A percentile compares a stretch with the other conserved stretches of the same genome.
Evolutionary conservation across 2,797 vertebrate genomes (phyloP).

Genomic region (Peromyscus melanophrys): DNA sequence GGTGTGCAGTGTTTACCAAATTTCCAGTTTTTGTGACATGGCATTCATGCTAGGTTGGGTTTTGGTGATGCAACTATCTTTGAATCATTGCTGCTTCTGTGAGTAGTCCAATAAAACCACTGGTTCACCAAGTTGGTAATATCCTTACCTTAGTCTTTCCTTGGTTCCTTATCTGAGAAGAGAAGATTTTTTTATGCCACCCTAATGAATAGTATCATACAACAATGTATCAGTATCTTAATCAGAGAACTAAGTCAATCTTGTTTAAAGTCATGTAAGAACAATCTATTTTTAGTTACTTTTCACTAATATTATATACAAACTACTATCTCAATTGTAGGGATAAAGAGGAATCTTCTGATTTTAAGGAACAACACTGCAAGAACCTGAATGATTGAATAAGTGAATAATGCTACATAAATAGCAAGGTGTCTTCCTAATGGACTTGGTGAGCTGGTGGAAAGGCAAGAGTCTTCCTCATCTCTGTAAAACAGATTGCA

Average conservation of each 20-base stretch:
- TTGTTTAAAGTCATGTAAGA: constrained; percentile 3
- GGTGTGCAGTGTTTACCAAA: not conserved
- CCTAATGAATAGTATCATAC: too few species aligned
- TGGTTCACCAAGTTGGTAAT: not conserved
- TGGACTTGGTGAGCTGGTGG: not conserved
- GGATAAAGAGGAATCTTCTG: not conserved
- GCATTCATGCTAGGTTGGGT: not conserved
- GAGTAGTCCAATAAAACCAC: not conserved
- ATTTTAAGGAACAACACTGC: not conserved
- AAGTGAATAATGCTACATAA: not conserved
- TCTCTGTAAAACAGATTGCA: not conserved
- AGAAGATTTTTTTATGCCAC: not conserved
- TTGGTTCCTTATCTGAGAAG: not conserved
- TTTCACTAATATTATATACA: constrained; percentile 1
- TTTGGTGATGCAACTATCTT: not conserved
- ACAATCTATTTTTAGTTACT: not conserved
- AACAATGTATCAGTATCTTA: not conserved
- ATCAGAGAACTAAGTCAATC: constrained; percentile 42
- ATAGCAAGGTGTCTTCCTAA: not conserved
- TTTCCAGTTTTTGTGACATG: not conserved
- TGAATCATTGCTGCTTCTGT: not conserved
- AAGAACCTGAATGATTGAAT: constrained; percentile 26
- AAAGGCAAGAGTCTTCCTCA: not conserved
- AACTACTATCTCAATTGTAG: not conserved
- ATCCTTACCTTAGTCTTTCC: not conserved